phyloP scores from a whole-genome alignment of 2,888 invertebrate genomes.

The Orthosia cruda region DNA sequence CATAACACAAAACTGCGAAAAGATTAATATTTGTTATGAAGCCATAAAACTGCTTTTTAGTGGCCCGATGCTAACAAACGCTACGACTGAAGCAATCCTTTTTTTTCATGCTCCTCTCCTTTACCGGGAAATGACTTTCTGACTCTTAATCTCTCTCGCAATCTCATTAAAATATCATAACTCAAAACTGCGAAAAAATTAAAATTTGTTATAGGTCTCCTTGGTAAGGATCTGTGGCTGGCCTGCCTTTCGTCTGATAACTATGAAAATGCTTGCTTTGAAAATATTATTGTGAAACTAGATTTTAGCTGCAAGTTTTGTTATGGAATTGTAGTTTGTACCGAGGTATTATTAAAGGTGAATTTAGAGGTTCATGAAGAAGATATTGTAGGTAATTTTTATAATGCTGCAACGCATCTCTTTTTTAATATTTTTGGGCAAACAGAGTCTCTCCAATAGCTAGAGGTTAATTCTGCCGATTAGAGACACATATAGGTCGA shows the following conservation, averaged over 20 bases:
- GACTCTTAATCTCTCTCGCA: slow-evolving; percentile 92
- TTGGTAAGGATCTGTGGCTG: slow-evolving; percentile 46
- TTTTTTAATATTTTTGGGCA: too few species aligned
- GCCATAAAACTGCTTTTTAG: slow-evolving; percentile 58
- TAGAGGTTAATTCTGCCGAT: too few species aligned
- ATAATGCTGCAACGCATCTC: background rate
- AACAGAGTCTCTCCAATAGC: too few species aligned
- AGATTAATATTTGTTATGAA: slow-evolving; percentile 88
- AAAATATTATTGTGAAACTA: slow-evolving; percentile 45
- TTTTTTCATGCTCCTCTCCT: slow-evolving; percentile 87
- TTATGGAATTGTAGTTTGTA: background rate
- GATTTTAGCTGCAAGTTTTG: slow-evolving; percentile 3
- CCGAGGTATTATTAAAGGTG: background rate
- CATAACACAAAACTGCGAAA: slow-evolving; percentile 92
- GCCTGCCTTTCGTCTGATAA: slow-evolving; percentile 40
- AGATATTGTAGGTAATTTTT: too few species aligned
- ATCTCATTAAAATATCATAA: slow-evolving; percentile 93
- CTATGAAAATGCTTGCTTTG: slow-evolving; percentile 49
- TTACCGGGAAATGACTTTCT: slow-evolving; percentile 92
- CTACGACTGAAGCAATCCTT: slow-evolving; percentile 86
- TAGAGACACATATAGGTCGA: background rate
- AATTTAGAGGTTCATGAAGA: background rate
- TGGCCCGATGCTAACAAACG: slow-evolving; percentile 86
- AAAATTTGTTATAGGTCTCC: slow-evolving; percentile 85
- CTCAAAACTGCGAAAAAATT: slow-evolving; percentile 91